Percentiles rank a stretch among this genome's conserved stretches.
Evolutionary conservation across 1,140 invertebrate genomes (phyloP).

Genomic region (Anthonomus grandis): DNA sequence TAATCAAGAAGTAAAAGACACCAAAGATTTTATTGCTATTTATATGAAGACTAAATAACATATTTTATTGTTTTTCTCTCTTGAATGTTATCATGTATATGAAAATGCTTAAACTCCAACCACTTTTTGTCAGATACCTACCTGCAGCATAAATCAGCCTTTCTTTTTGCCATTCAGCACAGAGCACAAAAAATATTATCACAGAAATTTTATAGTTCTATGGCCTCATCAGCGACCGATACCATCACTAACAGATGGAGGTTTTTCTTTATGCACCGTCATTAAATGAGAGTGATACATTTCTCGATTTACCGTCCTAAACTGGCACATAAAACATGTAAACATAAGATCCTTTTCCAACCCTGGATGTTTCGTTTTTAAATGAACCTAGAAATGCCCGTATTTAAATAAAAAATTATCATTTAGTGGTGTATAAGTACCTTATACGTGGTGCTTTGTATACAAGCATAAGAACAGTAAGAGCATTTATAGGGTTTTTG

Average conservation of each 20-base stretch:
- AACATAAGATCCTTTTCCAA: slow-evolving; percentile 52
- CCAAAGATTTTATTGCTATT: slow-evolving; percentile 53
- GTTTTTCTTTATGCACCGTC: slow-evolving; percentile 33
- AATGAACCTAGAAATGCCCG: slow-evolving; percentile 44
- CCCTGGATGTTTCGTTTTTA: slow-evolving; percentile 57
- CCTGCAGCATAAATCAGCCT: no score
- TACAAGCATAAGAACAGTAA: slow-evolving; percentile 66
- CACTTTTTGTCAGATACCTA: no score
- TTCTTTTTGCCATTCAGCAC: no score
- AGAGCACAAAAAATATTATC: no score
- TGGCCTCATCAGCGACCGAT: no score
- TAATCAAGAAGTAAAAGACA: slow-evolving; percentile 47
- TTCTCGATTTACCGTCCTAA: slow-evolving; percentile 54
- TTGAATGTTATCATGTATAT: no score
- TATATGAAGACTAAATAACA: no score
- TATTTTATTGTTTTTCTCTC: no score
- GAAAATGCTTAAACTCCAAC: no score
- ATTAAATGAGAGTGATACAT: slow-evolving; percentile 47
- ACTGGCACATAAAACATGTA: slow-evolving; percentile 54
- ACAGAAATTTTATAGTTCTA: no score
- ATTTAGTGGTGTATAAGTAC: not conserved
- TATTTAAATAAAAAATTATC: slow-evolving; percentile 1
- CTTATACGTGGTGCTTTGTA: slow-evolving; percentile 66
- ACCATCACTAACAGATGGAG: no score
- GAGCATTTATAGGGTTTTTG: slow-evolving; percentile 69